Evolutionary conservation across 2,888 invertebrate species (phyloP).

Genomic region (Plagiodera versicolora): DNA sequence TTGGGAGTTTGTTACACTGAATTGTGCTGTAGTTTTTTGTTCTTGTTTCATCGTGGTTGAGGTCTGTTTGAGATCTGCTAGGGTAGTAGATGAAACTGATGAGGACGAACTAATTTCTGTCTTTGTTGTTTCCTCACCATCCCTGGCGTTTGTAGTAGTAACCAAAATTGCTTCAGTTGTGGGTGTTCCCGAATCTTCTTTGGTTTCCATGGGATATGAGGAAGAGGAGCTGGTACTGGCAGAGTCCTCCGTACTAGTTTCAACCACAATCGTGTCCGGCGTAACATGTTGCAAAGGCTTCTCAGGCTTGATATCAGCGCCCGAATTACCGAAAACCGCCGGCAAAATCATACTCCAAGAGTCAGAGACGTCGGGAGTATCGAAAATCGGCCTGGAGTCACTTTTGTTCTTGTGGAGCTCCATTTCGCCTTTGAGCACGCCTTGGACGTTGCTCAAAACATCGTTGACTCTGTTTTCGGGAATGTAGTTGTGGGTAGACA

Average conservation of each 20-base stretch:
- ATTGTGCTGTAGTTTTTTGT: not conserved
- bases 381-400: conserved; percentile 58
- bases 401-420: conserved; percentile 58
- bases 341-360: conserved; percentile 83
- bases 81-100: not conserved
- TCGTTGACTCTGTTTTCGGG: conserved; percentile 74
- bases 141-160: not conserved
- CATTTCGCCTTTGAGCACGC: conserved; percentile 78
- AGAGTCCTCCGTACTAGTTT: conserved; percentile 19
- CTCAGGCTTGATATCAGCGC: conserved; percentile 48
- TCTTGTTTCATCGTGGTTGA: not conserved
- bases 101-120: not conserved
- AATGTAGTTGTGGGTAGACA: conserved; percentile 43
- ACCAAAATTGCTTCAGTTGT: not conserved
- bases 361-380: conserved; percentile 73
- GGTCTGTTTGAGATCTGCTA: no score
- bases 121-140: not conserved
- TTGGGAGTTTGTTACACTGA: not conserved
- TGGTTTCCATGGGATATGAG: not conserved
- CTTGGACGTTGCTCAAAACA: conserved; percentile 81
- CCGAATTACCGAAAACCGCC: conserved; percentile 69
- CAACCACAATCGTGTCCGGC: conserved; percentile 49
- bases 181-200: not conserved
- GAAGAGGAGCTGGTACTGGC: no score
- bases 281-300: conserved; percentile 43